Base-by-base conservation (phyloP, 2,113 vertebrate species). In the Pteronura brasiliensis region DNA sequence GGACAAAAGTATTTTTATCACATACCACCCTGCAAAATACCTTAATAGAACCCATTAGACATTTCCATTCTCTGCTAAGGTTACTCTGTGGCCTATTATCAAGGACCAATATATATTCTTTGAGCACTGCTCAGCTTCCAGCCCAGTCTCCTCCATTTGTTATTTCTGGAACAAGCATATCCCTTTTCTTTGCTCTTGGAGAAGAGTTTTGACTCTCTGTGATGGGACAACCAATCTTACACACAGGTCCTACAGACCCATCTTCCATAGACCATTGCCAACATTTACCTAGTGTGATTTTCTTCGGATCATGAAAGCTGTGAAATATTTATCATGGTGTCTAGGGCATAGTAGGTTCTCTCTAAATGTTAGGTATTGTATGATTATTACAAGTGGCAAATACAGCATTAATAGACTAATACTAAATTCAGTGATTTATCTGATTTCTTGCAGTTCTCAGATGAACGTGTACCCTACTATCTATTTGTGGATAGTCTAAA, bases 401-500 rank as follows among this genome's bases (percentile, higher is more conserved):
- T 77, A 34, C 11, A 84, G 34, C 34, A 42, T 31, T 10, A 44
- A 29, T 84, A 55, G 7, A 2, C 55, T 27, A 27, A 82, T 61
- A 90, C n/a, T 57, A 84, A 93, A 72, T 39, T 71, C 11, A 36
- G 72, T 47, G 83, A 49, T 44, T 1, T 65, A 10, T 10, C 4
- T 97, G 89, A 94, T 95, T 97, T 89, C 79, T 27, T 97, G 36
- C 96, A 99, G 99, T 98, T 96, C 96, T 91, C 97, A 97, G 98
- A 98, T 55, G 99, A 99, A 2, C 98, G 88, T 92, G 97, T 98
- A 72, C 97, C 96, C 88, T 98, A 99, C 98, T 99, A 99, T 97
- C 98, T 99, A 59, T 99, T 98, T 97, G 99, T 99, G 98, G 99
- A 99, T 97, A 99, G 98, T 95, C 92, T 99, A 95, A 99, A 98